Conservation (phyloP, 2,888 invertebrate genomes). For the Penaeus monodon region DNA sequence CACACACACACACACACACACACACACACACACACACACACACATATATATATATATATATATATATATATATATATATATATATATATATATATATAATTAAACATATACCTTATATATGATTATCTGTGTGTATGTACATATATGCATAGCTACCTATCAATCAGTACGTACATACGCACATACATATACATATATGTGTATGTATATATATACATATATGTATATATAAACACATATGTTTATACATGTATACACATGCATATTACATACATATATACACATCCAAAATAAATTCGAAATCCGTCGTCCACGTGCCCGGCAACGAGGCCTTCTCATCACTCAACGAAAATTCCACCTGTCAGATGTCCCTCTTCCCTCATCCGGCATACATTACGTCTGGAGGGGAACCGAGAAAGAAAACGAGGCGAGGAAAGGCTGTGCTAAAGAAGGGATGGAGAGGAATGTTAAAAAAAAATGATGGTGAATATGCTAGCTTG, state of each 20-base stretch:
- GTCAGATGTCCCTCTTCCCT: too few species aligned
- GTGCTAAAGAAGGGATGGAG: too few species aligned
- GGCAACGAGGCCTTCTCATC: background rate
- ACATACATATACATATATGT: background rate
- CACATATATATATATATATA: background rate
- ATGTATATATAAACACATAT: too few species aligned
- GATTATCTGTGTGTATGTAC: background rate
- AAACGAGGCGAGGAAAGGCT: too few species aligned
- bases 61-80: background rate
- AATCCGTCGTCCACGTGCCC: background rate
- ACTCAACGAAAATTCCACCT: too few species aligned
- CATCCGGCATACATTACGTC: too few species aligned
- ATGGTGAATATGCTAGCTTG: too few species aligned
- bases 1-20: slow-evolving; percentile 17
- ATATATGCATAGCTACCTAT: background rate
- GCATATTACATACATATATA: too few species aligned
- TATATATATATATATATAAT: slow-evolving; percentile 19
- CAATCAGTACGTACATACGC: background rate
- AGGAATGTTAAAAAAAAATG: too few species aligned
- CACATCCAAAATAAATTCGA: background rate
- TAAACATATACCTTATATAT: background rate
- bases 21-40: background rate
- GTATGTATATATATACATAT: background rate
- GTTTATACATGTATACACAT: too few species aligned
- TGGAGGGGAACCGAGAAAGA: too few species aligned